Percentiles rank a stretch among this genome's conserved stretches.
These are phyloP conservation scores for Mycteria americana DNA, from an alignment of 2,797 vertebrate species.

Conservation along the genomic window DNA sequence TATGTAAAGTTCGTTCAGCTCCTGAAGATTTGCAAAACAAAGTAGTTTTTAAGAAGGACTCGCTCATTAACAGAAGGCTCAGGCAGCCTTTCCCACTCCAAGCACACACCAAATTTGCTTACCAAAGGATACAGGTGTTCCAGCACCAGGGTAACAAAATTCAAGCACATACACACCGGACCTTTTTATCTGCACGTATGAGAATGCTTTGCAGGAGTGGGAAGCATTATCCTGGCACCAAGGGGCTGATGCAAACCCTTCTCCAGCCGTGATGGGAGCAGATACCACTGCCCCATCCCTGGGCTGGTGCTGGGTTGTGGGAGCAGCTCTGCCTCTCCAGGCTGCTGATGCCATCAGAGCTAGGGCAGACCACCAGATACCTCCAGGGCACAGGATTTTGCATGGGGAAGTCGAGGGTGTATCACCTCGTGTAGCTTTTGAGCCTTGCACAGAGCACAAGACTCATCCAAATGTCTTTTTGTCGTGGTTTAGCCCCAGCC, in stretches of 20 bases:
- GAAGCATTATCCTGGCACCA: accelerated
- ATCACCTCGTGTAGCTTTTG: neutral
- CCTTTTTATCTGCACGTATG: accelerated
- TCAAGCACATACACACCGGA: neutral
- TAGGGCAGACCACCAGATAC: neutral
- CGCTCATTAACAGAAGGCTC: no score
- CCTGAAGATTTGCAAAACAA: neutral
- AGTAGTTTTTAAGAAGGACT: neutral
- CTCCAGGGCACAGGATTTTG: neutral
- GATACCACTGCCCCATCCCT: neutral
- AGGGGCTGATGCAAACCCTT: neutral
- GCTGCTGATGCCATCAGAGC: neutral
- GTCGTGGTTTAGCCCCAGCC: no score
- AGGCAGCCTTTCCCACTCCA: neutral
- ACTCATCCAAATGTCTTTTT: neutral
- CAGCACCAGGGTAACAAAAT: neutral
- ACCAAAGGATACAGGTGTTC: neutral
- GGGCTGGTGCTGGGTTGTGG: neutral
- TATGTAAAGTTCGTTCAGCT: neutral
- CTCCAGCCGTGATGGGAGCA: accelerated
- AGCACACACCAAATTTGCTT: neutral
- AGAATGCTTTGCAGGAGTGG: neutral
- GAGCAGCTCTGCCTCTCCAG: neutral
- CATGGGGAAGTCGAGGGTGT: accelerated
- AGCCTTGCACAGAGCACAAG: neutral